Evolutionary conservation across 2,888 invertebrate genomes (phyloP).

Genomic region (Chymomyza caudatula): DNA sequence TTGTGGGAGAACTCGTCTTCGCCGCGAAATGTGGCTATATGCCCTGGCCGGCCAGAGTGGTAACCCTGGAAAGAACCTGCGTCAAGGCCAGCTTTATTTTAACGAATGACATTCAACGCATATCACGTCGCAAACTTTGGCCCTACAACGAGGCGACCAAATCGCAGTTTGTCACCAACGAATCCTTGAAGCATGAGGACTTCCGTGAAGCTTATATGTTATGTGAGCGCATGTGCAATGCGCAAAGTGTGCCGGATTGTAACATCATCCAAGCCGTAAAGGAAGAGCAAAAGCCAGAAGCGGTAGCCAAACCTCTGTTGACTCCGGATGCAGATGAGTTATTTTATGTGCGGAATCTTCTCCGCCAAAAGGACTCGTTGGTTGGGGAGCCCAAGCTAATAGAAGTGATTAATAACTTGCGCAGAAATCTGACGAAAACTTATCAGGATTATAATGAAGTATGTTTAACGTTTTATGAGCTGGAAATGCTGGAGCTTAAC

Average conservation of each 20-base stretch:
- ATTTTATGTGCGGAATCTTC: constrained; percentile 1
- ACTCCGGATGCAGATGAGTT: neutral
- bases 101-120: constrained; percentile 5
- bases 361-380: neutral
- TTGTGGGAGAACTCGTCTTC: constrained; percentile 31
- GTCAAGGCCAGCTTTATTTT: constrained; percentile 18
- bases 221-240: constrained; percentile 13
- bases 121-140: constrained; percentile 27
- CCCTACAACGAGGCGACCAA: constrained; percentile 20
- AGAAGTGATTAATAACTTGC: constrained; percentile 11
- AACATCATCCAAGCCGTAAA: no score
- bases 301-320: no score
- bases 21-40: constrained; percentile 21
- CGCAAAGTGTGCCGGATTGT: neutral
- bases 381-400: constrained; percentile 20
- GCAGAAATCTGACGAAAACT: neutral
- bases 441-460: constrained; percentile 12
- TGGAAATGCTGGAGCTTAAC: constrained; percentile 19
- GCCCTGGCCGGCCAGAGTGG: constrained; percentile 32
- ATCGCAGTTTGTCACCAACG: constrained; percentile 9
- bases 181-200: neutral
- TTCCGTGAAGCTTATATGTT: constrained; percentile 23
- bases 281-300: no score
- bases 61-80: neutral
- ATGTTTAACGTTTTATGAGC: constrained; percentile 12